Percentiles rank a stretch among this genome's conserved stretches.
Evolutionary conservation across 2,888 invertebrate species (phyloP).

Genomic region (Myopa testacea): DNA sequence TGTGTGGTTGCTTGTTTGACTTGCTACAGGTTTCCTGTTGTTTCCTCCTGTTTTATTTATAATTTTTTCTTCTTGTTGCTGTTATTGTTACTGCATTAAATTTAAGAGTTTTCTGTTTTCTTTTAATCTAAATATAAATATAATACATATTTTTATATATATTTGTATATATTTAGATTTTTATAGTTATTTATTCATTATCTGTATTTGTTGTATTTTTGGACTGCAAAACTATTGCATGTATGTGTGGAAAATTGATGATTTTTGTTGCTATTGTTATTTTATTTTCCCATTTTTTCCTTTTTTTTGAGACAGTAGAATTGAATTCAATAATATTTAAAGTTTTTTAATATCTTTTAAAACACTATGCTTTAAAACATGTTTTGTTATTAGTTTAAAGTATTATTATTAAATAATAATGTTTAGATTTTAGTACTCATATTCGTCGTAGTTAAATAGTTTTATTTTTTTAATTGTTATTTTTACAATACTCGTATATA

Average conservation of each 20-base stretch:
- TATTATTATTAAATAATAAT: too few relatives aligned
- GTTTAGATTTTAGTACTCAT: too few relatives aligned
- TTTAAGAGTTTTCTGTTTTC: conserved; percentile 34
- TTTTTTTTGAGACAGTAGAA: too few relatives aligned
- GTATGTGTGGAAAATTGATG: neutral
- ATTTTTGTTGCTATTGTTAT: too few relatives aligned
- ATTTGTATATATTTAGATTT: conserved; percentile 24
- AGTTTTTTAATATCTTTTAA: too few relatives aligned
- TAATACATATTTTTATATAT: conserved; percentile 25
- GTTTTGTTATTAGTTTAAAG: too few relatives aligned
- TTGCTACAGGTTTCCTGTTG: neutral
- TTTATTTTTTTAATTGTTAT: too few relatives aligned
- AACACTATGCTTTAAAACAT: too few relatives aligned
- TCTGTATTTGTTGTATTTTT: neutral
- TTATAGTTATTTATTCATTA: neutral
- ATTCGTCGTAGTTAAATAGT: too few relatives aligned
- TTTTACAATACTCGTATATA: too few relatives aligned
- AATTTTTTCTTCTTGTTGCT: conserved; percentile 46
- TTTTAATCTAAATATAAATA: conserved; percentile 46
- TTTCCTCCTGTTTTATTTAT: neutral
- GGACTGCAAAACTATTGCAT: neutral
- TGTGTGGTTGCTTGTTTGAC: neutral
- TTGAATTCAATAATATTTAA: too few relatives aligned
- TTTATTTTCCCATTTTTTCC: too few relatives aligned
- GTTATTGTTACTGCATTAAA: conserved; percentile 49